Evolutionary conservation across 2,113 vertebrate species (phyloP).

Genomic region (Pluvianellus socialis): DNA sequence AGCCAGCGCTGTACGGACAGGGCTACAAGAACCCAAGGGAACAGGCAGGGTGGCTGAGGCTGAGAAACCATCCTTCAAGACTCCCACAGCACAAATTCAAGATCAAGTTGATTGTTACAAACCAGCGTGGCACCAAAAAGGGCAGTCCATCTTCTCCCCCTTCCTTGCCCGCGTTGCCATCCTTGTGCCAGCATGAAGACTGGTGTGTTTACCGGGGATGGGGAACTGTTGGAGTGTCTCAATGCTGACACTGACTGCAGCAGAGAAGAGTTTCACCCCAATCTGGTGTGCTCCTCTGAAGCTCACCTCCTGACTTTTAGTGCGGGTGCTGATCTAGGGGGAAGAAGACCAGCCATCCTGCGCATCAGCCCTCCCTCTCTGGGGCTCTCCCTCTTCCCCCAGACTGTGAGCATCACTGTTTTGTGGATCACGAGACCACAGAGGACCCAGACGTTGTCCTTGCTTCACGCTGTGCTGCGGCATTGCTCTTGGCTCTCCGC

Average conservation of each 20-base stretch:
- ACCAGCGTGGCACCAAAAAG: not conserved
- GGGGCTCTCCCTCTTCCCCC: not conserved
- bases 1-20: not conserved
- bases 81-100: not conserved
- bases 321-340: not conserved
- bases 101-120: not conserved
- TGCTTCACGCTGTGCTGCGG: not conserved
- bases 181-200: not conserved
- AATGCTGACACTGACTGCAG: not conserved
- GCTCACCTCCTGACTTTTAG: not conserved
- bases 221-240: not conserved
- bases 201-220: not conserved
- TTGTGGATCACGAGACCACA: accelerated
- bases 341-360: not conserved
- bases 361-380: not conserved
- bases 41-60: not conserved
- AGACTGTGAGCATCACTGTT: accelerated
- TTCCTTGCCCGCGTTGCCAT: not conserved
- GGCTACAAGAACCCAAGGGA: not conserved
- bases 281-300: not conserved
- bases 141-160: not conserved
- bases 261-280: not conserved
- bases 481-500: not conserved
- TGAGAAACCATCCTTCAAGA: not conserved
- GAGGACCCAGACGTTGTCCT: not conserved